Base-by-base conservation (phyloP, 2,113 vertebrate species). In the Cricetomys ansorgei region DNA sequence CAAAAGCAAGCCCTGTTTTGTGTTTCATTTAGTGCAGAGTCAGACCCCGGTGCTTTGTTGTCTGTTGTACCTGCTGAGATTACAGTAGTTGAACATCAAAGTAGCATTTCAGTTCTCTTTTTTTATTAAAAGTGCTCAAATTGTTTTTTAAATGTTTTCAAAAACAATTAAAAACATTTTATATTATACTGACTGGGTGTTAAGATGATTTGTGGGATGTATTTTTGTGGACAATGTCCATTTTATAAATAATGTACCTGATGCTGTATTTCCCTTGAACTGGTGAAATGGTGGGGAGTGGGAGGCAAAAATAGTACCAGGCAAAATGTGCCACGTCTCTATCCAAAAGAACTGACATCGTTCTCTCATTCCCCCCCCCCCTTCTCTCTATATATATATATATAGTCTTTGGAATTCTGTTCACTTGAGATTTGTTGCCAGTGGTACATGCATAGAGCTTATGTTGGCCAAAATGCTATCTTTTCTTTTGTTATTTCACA, bases 51-150 rank as follows among this genome's bases (percentile, higher is more conserved):
- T 99, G 98, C 98, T 99, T 97, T 98, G 98, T 99, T 99, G 99
- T 99, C 99, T 98, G 98, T 99, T 99, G 99, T 99, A 99, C 99
- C 98, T 99, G 98, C 99, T 99, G 99, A 98, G 98, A 99, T 99
- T 99, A 99, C 99, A 99, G 99, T 99, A 99, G 99, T 99, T 99
- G 99, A 99, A 99, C 99, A 99, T 99, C 99, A 99, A 99, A 98
- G 99, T 99, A 98, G 99, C 98, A 99, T 99, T 99, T 99, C 99
- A 99, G 99, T 99, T 99, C 97, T 98, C 97, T 98, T 99, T 99
- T 99, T 99, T 99, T 99, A 99, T 99, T 98, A 98, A 99, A 99
- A 99, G 99, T 99, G 99, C 99, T 99, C 98, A 99, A 99, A 99
- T 99, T 99, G 99, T 99, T 99, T 99, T 99, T 99, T 98, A 99